Conservation (phyloP, 2,888 invertebrate species). For the Frankliniella fusca region DNA sequence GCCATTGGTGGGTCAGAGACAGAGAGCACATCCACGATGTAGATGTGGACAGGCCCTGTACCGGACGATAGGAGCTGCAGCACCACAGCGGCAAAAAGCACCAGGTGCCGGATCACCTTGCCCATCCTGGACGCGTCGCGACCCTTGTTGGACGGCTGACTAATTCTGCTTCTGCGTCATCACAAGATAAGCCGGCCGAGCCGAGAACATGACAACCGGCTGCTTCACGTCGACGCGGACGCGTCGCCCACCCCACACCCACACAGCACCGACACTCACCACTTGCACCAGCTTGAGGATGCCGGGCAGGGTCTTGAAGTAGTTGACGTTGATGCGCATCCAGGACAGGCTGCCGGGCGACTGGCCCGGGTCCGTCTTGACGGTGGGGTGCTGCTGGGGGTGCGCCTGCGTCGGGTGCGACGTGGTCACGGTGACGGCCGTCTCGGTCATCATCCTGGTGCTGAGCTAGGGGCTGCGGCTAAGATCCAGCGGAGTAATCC, state of each 20-base stretch:
- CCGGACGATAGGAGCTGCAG: too few relatives aligned
- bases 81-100: too few relatives aligned
- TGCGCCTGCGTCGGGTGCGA: background rate
- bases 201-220: too few relatives aligned
- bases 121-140: too few relatives aligned
- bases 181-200: too few relatives aligned
- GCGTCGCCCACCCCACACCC: background rate
- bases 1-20: too few relatives aligned
- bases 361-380: slow-evolving; percentile 21
- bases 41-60: too few relatives aligned
- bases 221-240: background rate
- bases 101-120: too few relatives aligned
- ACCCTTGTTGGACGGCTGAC: too few relatives aligned
- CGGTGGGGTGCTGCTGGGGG: slow-evolving; percentile 15
- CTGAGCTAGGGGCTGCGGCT: background rate
- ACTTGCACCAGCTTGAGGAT: slow-evolving; percentile 74
- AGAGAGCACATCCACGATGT: too few relatives aligned
- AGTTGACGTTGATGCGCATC: slow-evolving; percentile 71
- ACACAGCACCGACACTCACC: slow-evolving; percentile 61
- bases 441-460: slow-evolving; percentile 12
- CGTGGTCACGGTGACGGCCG: background rate
- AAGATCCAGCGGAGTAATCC: background rate
- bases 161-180: too few relatives aligned
- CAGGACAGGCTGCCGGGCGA: slow-evolving; percentile 54
- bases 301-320: slow-evolving; percentile 78